Evolutionary conservation across 2,888 invertebrate genomes (phyloP).

Genomic region (Sthenelais limicola): DNA sequence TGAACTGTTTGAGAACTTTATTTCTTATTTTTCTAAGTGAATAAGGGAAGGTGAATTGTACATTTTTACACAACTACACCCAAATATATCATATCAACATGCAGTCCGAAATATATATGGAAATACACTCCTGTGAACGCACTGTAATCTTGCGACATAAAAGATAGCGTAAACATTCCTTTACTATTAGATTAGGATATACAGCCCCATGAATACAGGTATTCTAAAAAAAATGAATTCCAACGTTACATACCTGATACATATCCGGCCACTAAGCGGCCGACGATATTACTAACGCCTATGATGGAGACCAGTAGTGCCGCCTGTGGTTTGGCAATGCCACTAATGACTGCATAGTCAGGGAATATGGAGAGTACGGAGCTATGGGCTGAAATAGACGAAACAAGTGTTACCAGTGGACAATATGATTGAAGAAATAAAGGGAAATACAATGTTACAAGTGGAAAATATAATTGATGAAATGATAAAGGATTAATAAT

Average conservation of each 20-base stretch:
- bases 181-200: no score
- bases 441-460: neutral
- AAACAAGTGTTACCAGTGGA: neutral
- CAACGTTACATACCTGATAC: slow-evolving; percentile 29
- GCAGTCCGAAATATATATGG: no score
- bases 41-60: no score
- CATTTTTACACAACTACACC: no score
- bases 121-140: no score
- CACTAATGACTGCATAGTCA: slow-evolving; percentile 60
- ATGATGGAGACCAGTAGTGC: slow-evolving; percentile 66
- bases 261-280: slow-evolving; percentile 54
- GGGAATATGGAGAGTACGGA: slow-evolving; percentile 60
- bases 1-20: no score
- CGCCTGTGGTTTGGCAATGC: slow-evolving; percentile 55
- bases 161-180: no score
- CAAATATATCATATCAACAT: no score
- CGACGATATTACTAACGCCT: slow-evolving; percentile 64
- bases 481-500: slow-evolving; percentile 64
- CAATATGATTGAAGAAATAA: neutral
- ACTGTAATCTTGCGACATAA: no score
- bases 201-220: no score
- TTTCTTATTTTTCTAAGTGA: no score
- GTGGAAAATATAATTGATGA: slow-evolving; percentile 80
- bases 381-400: slow-evolving; percentile 46
- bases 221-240: no score